A percentile compares a stretch with the other conserved stretches of the same genome.
These are phyloP conservation scores for Orthosia cruda DNA, from an alignment of 2,888 invertebrate species.

Conservation along the genomic window DNA sequence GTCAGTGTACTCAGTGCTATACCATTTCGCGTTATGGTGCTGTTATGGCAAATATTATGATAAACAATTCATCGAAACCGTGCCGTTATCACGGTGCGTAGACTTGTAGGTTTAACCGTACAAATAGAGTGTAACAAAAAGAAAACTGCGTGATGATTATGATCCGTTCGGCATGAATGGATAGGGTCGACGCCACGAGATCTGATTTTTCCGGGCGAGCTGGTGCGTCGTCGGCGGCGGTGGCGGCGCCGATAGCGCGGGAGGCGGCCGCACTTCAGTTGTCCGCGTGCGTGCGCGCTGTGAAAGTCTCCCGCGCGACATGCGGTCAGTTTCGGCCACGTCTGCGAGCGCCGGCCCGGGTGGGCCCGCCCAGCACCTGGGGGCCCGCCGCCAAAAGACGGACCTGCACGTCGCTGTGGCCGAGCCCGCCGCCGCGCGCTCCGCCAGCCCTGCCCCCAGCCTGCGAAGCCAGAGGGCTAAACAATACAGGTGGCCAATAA, in stretches of 20 bases:
- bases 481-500: slow-evolving; percentile 87
- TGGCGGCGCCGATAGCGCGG: slow-evolving; percentile 81
- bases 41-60: slow-evolving; percentile 52
- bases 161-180: slow-evolving; percentile 89
- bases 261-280: slow-evolving; percentile 85
- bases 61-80: slow-evolving; percentile 42
- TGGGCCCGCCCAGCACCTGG: slow-evolving; percentile 73
- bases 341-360: slow-evolving; percentile 69
- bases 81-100: slow-evolving; percentile 72
- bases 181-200: slow-evolving; percentile 89
- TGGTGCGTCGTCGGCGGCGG: slow-evolving; percentile 81
- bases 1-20: slow-evolving; percentile 73
- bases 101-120: slow-evolving; percentile 74
- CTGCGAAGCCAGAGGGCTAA: slow-evolving; percentile 91
- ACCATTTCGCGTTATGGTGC: slow-evolving; percentile 49
- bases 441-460: slow-evolving; percentile 89
- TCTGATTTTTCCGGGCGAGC: slow-evolving; percentile 88
- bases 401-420: slow-evolving; percentile 90
- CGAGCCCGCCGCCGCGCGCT: slow-evolving; percentile 83
- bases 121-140: slow-evolving; percentile 89
- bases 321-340: slow-evolving; percentile 84
- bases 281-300: slow-evolving; percentile 90
- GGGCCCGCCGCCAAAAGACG: slow-evolving; percentile 92
- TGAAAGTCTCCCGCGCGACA: slow-evolving; percentile 87
- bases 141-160: slow-evolving; percentile 84